Evolutionary conservation across 2,888 invertebrate genomes (phyloP).

Genomic region (Cactoblastis cactorum): DNA sequence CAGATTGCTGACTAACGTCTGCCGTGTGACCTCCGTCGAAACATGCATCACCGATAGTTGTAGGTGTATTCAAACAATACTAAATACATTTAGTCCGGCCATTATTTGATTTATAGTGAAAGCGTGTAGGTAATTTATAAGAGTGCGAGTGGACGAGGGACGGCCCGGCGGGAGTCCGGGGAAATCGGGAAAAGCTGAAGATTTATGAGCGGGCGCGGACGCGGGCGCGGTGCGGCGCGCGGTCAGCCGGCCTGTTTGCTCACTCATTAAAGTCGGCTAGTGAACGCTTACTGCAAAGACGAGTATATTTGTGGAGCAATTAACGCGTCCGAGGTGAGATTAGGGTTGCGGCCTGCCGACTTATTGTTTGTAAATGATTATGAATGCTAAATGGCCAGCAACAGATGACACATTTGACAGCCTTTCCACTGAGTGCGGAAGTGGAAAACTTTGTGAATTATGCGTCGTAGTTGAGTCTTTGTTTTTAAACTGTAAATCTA

Average conservation of each 20-base stretch:
- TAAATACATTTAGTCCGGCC: slow-evolving; percentile 72
- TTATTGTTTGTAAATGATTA: slow-evolving; percentile 58
- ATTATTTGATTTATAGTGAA: slow-evolving; percentile 75
- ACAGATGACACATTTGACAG: slow-evolving; percentile 11
- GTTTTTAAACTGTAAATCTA: slow-evolving; percentile 3
- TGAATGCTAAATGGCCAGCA: slow-evolving; percentile 26
- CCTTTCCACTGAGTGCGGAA: slow-evolving; percentile 16
- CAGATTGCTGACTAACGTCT: slow-evolving; percentile 56
- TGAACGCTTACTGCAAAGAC: slow-evolving; percentile 74
- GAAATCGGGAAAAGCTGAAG: slow-evolving; percentile 75
- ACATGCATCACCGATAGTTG: slow-evolving; percentile 48
- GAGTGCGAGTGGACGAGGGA: slow-evolving; percentile 61
- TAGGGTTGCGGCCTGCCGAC: slow-evolving; percentile 54
- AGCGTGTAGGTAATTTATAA: slow-evolving; percentile 78
- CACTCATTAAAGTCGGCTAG: slow-evolving; percentile 75
- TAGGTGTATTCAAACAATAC: slow-evolving; percentile 74
- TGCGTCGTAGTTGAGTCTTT: slow-evolving; percentile 3
- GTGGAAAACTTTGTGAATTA: slow-evolving; percentile 14
- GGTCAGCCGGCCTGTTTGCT: slow-evolving; percentile 71
- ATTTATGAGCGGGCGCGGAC: slow-evolving; percentile 66
- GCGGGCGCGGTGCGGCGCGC: slow-evolving; percentile 62
- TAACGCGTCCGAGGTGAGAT: slow-evolving; percentile 72
- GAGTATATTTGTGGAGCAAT: slow-evolving; percentile 77
- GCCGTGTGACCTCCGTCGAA: slow-evolving; percentile 40
- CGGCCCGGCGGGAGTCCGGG: slow-evolving; percentile 46